phyloP scores from a whole-genome alignment of 1,140 invertebrate genomes.

The Dendroctonus valens region DNA sequence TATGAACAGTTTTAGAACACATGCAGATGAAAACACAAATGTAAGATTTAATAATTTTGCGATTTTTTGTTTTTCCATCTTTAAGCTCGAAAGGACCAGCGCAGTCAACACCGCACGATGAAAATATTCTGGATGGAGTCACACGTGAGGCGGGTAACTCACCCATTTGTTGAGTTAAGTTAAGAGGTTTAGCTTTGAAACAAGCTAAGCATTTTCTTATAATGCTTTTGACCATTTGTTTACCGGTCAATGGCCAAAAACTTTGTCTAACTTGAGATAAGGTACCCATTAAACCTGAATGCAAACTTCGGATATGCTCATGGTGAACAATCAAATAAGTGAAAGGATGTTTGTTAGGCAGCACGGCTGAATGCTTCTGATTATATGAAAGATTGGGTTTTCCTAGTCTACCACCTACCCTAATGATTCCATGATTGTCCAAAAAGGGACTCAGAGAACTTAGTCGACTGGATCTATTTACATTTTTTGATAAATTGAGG shows the following conservation, averaged over 20 bases:
- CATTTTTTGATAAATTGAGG: too few relatives aligned
- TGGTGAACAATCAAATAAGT: constrained; percentile 35
- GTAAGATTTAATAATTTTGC: constrained; percentile 19
- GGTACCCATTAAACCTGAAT: constrained; percentile 16
- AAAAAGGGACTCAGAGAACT: constrained; percentile 46
- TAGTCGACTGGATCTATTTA: too few relatives aligned
- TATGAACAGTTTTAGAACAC: constrained; percentile 23
- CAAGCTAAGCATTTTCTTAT: constrained; percentile 33
- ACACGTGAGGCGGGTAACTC: constrained; percentile 44
- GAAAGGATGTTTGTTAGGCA: constrained; percentile 25
- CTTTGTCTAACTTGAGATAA: constrained; percentile 17
- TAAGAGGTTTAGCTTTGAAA: constrained; percentile 24
- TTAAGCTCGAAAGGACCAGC: constrained; percentile 25
- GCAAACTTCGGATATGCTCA: constrained; percentile 38
- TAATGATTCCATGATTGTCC: constrained; percentile 45
- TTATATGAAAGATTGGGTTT: constrained; percentile 37
- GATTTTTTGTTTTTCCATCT: constrained; percentile 6
- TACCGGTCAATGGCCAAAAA: constrained; percentile 39
- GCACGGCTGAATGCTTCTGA: constrained; percentile 43
- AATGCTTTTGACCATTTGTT: constrained; percentile 35
- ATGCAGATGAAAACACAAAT: constrained; percentile 25
- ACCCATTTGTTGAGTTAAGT: constrained; percentile 42
- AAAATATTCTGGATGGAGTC: constrained; percentile 43
- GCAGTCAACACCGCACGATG: constrained; percentile 35
- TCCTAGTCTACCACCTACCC: constrained; percentile 49